Base-by-base conservation (phyloP, 2,888 invertebrate genomes). In the Scaptomyza reducta region DNA sequence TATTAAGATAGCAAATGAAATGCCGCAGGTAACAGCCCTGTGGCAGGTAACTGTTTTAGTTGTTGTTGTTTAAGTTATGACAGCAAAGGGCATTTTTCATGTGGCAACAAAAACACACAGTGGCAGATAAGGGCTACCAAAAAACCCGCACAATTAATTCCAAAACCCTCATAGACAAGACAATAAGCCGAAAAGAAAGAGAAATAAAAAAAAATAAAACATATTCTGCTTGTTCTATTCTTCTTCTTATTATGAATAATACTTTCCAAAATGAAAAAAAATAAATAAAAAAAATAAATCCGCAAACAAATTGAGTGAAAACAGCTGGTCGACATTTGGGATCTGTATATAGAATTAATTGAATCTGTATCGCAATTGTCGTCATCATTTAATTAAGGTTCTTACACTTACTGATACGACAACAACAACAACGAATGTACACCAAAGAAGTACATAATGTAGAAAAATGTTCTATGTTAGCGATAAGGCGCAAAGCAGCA, bases 331-430 rank as follows among this genome's bases (percentile, higher is more conserved):
- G 25, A 25, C 27, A 54, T 47, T 53, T 45, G 35, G 16, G 11
- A 31, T 54, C 31, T 27, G 25, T 16, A 14, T 22, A 42, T 35
- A 5, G 14, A n/a, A 45, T 10, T 25, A 18, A 44, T 29, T 35
- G 41, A 64, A 75, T 53, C 50, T 58, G 53, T 67, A 67, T 75
- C 47, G 49, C 45, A 63, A 70, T 70, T 70, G 71, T 64, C 79
- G 55, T 75, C 77, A 70, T 68, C 62, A 77, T 66, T 79, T 76
- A 79, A 79, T 77, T 73, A 77, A 79, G 77, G 73, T 73, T 66
- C 72, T 22, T 64, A 51, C 44, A 44, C 62, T 57, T 60, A 54
- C 62, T 57, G 57, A 54, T 35, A 6, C 5, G 13, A 60, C 3
- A 11, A 31, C 3, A 33, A 16, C 29, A 16, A 40, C 14, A 38